These are phyloP conservation scores for Hemibagrus guttatus DNA, from an alignment of 2,797 vertebrate genomes.

Conservation along the genomic window DNA sequence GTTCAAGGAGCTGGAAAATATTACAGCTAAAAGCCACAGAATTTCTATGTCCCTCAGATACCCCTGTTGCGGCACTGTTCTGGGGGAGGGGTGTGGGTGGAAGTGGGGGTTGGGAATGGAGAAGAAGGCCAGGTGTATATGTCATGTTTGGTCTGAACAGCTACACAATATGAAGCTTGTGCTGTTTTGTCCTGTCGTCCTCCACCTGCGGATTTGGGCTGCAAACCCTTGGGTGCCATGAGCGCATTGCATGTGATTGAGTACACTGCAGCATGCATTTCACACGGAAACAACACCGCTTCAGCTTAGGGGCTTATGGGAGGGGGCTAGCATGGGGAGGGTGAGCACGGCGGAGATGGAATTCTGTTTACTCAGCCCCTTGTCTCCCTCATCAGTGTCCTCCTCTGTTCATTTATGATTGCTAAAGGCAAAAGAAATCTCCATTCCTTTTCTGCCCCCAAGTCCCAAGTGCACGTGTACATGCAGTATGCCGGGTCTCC, in stretches of 20 bases:
- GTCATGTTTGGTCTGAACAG: slow-evolving; percentile 52
- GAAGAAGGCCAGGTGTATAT: slow-evolving; percentile 58
- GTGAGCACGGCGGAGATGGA: slow-evolving; percentile 15
- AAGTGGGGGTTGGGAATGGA: slow-evolving; percentile 35
- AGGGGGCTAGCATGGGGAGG: slow-evolving; percentile 20
- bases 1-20: too few relatives aligned
- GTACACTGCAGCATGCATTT: slow-evolving; percentile 53
- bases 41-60: slow-evolving; percentile 25
- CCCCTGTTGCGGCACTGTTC: slow-evolving; percentile 29
- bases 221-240: slow-evolving; percentile 18
- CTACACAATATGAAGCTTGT: slow-evolving; percentile 36
- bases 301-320: slow-evolving; percentile 31
- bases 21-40: too few relatives aligned
- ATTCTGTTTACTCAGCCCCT: slow-evolving; percentile 36
- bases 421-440: slow-evolving; percentile 56
- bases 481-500: slow-evolving; percentile 42
- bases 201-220: slow-evolving; percentile 32
- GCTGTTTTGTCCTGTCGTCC: slow-evolving; percentile 50
- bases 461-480: slow-evolving; percentile 33
- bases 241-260: slow-evolving; percentile 47
- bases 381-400: slow-evolving; percentile 15
- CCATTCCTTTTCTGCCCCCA: slow-evolving; percentile 45
- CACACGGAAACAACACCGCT: slow-evolving; percentile 43
- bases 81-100: slow-evolving; percentile 48
- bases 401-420: slow-evolving; percentile 21